Evolutionary conservation across 2,113 vertebrate species (phyloP).

Genomic region (Corapipo altera): DNA sequence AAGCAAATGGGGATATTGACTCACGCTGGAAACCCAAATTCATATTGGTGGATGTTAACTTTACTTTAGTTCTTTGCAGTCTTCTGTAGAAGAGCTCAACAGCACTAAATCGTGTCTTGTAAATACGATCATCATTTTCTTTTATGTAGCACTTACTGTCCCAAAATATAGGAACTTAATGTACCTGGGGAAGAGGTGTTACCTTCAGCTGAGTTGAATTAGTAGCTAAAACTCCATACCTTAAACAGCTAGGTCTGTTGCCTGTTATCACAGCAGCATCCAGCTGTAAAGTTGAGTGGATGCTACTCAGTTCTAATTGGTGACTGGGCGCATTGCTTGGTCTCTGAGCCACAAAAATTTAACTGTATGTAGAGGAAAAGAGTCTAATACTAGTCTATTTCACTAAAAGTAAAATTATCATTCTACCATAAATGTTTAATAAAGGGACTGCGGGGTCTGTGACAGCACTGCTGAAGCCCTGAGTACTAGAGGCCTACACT

Average conservation of each 20-base stretch:
- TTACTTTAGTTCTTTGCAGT: neutral
- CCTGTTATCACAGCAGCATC: neutral
- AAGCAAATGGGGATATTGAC: slow-evolving; percentile 36
- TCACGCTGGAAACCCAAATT: neutral
- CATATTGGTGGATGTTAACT: neutral
- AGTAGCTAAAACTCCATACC: neutral
- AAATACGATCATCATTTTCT: neutral
- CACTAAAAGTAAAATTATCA: neutral
- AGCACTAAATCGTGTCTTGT: neutral
- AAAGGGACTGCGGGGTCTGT: neutral
- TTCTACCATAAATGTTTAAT: neutral
- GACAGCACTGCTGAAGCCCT: neutral
- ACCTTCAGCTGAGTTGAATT: neutral
- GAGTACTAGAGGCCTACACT: neutral
- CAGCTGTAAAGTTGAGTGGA: neutral
- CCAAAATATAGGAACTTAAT: neutral
- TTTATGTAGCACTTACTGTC: neutral
- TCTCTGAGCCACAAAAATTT: neutral
- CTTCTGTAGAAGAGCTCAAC: neutral
- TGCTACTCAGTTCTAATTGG: neutral
- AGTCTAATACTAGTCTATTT: neutral
- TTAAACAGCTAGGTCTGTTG: neutral
- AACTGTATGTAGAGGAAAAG: neutral
- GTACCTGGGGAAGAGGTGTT: neutral
- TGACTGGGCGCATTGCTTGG: neutral